A percentile compares a stretch with the other conserved stretches of the same genome.
These are phyloP conservation scores for Patella caerulea DNA, from an alignment of 2,888 invertebrate species.

Conservation along the genomic window DNA sequence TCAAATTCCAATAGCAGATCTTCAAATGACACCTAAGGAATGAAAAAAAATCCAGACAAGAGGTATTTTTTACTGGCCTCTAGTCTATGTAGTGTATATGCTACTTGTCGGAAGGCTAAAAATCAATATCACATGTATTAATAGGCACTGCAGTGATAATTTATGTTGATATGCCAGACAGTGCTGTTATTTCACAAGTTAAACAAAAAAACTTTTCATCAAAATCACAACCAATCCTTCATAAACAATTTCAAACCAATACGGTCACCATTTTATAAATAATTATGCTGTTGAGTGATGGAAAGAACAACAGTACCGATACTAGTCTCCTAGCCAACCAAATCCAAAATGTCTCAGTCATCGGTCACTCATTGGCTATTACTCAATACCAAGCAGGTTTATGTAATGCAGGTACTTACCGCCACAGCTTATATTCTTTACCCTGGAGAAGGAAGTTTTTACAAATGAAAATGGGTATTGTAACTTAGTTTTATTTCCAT, in stretches of 20 bases:
- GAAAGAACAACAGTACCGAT: too few species aligned
- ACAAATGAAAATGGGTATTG: too few species aligned
- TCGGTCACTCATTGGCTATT: constrained; percentile 12
- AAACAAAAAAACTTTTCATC: neutral
- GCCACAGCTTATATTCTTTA: too few species aligned
- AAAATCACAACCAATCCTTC: too few species aligned
- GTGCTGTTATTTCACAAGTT: constrained; percentile 2
- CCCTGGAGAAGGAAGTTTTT: too few species aligned
- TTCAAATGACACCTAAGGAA: constrained; percentile 3
- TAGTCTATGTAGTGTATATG: constrained; percentile 12
- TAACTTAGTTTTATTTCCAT: too few species aligned
- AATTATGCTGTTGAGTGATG: too few species aligned
- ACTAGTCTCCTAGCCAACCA: neutral
- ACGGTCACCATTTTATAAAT: too few species aligned
- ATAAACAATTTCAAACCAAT: too few species aligned
- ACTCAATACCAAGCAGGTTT: constrained; percentile 7
- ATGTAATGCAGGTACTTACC: neutral
- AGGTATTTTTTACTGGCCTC: neutral
- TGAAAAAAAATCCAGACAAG: constrained; percentile 7
- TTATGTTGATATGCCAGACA: constrained; percentile 11
- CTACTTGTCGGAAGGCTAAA: neutral
- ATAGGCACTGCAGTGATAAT: constrained; percentile 12
- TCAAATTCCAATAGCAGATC: neutral
- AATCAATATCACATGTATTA: constrained; percentile 13
- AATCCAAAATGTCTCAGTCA: neutral